phyloP scores from a whole-genome alignment of 2,797 vertebrate species.

The Spinus pinus region DNA sequence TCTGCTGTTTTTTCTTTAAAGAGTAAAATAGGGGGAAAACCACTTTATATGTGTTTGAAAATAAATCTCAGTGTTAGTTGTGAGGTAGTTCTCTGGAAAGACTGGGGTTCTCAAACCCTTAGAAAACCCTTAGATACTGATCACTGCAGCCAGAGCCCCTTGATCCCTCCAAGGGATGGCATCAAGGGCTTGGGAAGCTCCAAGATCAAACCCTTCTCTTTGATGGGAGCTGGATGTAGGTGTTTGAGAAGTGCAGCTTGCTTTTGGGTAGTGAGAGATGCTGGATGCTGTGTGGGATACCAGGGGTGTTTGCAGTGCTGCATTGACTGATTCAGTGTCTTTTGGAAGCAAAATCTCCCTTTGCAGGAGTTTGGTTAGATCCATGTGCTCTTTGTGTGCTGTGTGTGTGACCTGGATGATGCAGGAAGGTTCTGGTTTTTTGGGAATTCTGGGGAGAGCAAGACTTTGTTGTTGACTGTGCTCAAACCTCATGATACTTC shows the following conservation, averaged over 20 bases:
- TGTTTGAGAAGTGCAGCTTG: neutral
- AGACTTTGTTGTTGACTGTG: neutral
- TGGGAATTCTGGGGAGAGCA: neutral
- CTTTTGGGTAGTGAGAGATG: neutral
- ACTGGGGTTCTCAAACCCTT: neutral
- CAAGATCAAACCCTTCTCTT: neutral
- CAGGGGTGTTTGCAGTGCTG: neutral
- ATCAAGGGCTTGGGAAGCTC: neutral
- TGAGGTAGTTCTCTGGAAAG: neutral
- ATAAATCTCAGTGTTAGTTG: neutral
- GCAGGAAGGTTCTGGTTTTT: neutral
- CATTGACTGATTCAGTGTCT: neutral
- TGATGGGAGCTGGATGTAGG: accelerated
- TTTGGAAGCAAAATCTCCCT: neutral
- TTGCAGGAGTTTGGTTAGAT: neutral
- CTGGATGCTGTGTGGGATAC: neutral
- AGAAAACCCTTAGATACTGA: neutral
- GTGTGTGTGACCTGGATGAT: neutral
- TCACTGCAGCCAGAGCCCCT: neutral
- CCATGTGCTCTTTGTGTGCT: neutral
- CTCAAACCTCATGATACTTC: accelerated
- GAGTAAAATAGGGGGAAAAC: accelerated
- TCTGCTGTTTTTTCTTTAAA: neutral
- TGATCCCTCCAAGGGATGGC: neutral
- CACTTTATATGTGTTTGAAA: neutral